phyloP scores from a whole-genome alignment of 64 coral and sea anemone genomes.

The Stylophora pistillata region DNA sequence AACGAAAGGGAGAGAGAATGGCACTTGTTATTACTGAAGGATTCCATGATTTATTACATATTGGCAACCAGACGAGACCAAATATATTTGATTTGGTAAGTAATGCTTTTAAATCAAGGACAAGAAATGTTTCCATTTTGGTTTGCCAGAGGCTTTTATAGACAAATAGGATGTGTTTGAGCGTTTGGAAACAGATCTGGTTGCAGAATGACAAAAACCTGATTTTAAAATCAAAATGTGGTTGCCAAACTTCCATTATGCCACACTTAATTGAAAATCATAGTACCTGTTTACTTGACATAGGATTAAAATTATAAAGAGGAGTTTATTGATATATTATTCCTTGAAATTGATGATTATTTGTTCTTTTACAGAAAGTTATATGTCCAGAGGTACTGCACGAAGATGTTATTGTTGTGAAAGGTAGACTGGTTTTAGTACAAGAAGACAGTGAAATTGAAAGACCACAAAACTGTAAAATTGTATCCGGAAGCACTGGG shows the following conservation, averaged over 20 bases:
- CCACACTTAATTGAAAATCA: too few relatives aligned
- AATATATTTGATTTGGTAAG: constrained; percentile 97
- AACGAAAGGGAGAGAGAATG: constrained; percentile 95
- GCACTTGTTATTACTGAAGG: constrained; percentile 91
- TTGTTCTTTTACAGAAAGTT: constrained; percentile 60
- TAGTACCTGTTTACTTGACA: too few relatives aligned
- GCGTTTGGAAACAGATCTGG: too few relatives aligned
- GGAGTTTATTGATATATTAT: too few relatives aligned
- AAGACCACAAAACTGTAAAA: constrained; percentile 27
- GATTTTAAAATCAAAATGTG: too few relatives aligned
- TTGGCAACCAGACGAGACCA: constrained; percentile 97
- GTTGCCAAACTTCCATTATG: too few relatives aligned
- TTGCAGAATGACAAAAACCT: too few relatives aligned
- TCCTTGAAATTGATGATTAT: too few relatives aligned
- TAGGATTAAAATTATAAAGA: too few relatives aligned
- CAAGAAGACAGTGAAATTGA: constrained; percentile 61
- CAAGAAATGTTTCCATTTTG: not conserved
- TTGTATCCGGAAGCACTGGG: constrained; percentile 27
- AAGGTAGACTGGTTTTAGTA: constrained; percentile 80
- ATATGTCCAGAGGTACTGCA: constrained; percentile 88
- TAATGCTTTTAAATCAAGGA: not conserved
- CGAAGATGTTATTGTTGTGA: constrained; percentile 93
- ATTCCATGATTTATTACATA: constrained; percentile 89
- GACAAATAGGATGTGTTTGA: too few relatives aligned
- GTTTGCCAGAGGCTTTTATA: not conserved